Evolutionary conservation across 2,113 vertebrate species (phyloP), one percentile per base, ranked within the genome.

Genomic region (Edolisoma coerulescens): DNA sequence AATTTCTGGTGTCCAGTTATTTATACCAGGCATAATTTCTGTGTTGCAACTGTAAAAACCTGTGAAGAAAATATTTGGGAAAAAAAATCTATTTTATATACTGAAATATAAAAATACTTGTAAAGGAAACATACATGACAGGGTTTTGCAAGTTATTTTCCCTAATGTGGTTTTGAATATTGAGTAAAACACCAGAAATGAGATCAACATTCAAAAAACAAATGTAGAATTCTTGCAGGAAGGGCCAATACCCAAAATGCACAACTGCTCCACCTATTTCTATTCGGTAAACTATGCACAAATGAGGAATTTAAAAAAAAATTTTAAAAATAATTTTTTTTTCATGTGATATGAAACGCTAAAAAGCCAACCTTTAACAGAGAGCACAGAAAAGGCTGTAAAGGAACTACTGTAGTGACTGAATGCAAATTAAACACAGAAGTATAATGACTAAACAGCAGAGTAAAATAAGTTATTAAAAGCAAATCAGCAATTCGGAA

Each of bases 21-120:
- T 98, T 98, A 99, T 99, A 92, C 99, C 99, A 97, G 99, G 99
- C 99, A 99, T 99, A 89, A 98, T 97, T 97, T 99, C 99, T 83
- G 99, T 99, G 97, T 99, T 99, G 96, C 99, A 99, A 96, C 99
- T 99, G 97, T 99, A 99, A 98, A 99, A 99, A 24, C 99, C 99
- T 99, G 91, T 67, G 84, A 96, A 89, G 26, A 80, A 87, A 80
- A 89, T 15, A 90, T n/a, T 44, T 33, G 28, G 15, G 33, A 3
- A 42, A 57, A 42, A 57, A 68, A 50, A 33, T 56, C 6, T 50
- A 26, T n/a, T 68, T 63, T 44, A 50, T 14, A 24, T 22, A 63
- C 3, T 73, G 24, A 37, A 84, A 60, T 18, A 77, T 12, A 47
- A 63, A 71, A 65, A 59, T 23, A n/a, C 11, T 59, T 57, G 7